Percentiles rank a stretch among this genome's conserved stretches.
Conservation (phyloP, 2,797 vertebrate genomes). For the Macropus fuliginosus region DNA sequence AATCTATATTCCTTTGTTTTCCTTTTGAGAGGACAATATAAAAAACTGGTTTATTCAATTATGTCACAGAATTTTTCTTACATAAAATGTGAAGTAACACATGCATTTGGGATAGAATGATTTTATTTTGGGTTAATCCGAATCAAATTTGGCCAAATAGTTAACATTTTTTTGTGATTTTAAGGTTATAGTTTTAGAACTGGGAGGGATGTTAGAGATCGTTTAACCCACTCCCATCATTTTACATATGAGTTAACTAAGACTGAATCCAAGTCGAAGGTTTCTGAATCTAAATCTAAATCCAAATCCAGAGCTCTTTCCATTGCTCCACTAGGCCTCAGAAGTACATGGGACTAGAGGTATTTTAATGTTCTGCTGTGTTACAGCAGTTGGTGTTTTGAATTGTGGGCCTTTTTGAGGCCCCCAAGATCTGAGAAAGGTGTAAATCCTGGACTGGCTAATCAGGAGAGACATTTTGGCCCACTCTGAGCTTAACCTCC, state of each 20-base stretch:
- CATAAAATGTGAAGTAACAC: background rate
- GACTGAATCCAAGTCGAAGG: no score
- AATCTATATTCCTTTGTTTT: slow-evolving; percentile 26
- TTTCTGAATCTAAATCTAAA: no score
- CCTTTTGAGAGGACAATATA: slow-evolving; percentile 28
- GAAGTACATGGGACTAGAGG: slow-evolving; percentile 19
- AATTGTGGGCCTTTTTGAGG: background rate
- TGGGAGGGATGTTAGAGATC: background rate
- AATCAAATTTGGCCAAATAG: slow-evolving; percentile 25
- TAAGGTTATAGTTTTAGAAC: background rate
- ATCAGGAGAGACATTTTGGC: no score
- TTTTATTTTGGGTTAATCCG: slow-evolving; percentile 30
- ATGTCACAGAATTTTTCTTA: slow-evolving; percentile 35
- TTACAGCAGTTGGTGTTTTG: slow-evolving; percentile 24
- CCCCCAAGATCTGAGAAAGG: no score
- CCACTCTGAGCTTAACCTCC: no score
- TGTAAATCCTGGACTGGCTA: no score
- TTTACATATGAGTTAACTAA: background rate
- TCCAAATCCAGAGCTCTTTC: background rate
- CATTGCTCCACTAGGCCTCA: background rate
- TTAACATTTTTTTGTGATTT: background rate
- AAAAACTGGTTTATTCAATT: slow-evolving; percentile 12
- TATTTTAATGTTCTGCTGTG: background rate
- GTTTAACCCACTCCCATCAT: background rate
- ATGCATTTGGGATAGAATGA: background rate